These are phyloP conservation scores for Corythornis madagascariensis DNA, from an alignment of 2,113 vertebrate species.

Conservation along the genomic window DNA sequence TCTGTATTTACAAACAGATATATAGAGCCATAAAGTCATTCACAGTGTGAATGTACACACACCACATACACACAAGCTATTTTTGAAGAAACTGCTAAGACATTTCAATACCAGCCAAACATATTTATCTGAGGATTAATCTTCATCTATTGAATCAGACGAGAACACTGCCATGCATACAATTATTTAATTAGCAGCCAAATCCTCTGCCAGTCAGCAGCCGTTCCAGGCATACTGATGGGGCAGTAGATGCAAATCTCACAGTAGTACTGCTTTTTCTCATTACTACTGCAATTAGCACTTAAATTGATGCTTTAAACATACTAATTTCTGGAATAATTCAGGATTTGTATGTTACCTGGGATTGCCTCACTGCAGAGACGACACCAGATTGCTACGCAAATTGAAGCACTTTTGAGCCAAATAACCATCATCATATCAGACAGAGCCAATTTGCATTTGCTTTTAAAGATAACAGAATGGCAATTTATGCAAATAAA, in stretches of 20 bases:
- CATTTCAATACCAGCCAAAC: slow-evolving; percentile 90
- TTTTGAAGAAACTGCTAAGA: slow-evolving; percentile 86
- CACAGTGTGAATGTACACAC: slow-evolving; percentile 22
- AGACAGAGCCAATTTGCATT: slow-evolving; percentile 87
- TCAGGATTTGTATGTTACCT: slow-evolving; percentile 91
- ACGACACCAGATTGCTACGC: slow-evolving; percentile 84
- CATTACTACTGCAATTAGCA: slow-evolving; percentile 98
- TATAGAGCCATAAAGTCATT: slow-evolving; percentile 27
- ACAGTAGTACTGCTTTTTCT: slow-evolving; percentile 89
- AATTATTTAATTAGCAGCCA: slow-evolving; percentile 99
- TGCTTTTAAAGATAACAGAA: slow-evolving; percentile 88
- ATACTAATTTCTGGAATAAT: slow-evolving; percentile 93
- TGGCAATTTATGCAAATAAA: slow-evolving; percentile 89
- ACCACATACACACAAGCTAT: slow-evolving; percentile 72
- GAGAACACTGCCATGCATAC: slow-evolving; percentile 94
- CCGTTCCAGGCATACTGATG: slow-evolving; percentile 88
- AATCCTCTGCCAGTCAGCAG: slow-evolving; percentile 87
- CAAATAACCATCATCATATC: slow-evolving; percentile 89
- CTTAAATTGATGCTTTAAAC: slow-evolving; percentile 97
- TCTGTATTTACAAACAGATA: slow-evolving; percentile 61
- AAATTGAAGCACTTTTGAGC: slow-evolving; percentile 89
- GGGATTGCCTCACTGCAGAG: slow-evolving; percentile 86
- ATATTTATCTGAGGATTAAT: slow-evolving; percentile 99
- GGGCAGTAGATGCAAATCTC: slow-evolving; percentile 89
- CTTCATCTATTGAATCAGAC: slow-evolving; percentile 93